phyloP scores from a whole-genome alignment of 2,797 vertebrate species.

The Arnoldichthys spilopterus region DNA sequence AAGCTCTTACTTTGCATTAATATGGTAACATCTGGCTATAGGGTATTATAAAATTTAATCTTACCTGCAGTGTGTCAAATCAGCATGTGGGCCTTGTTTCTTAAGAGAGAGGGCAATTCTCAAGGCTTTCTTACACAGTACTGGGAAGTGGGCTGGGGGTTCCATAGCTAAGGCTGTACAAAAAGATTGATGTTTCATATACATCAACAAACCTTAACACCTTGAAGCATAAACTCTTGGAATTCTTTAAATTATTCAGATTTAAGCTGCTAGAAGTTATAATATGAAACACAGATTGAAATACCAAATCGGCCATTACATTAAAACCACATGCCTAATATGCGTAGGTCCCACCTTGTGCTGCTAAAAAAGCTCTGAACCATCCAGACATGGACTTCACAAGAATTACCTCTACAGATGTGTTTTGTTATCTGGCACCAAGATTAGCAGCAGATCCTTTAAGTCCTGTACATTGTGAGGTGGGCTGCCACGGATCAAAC shows the following conservation, averaged over 20 bases:
- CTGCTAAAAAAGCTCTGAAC: no score
- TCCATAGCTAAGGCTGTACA: slow-evolving; percentile 88
- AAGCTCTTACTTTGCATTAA: no score
- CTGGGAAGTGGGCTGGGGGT: slow-evolving; percentile 85
- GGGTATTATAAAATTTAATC: slow-evolving; percentile 22
- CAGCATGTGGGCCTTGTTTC: slow-evolving; percentile 76
- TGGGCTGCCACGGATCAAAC: no score
- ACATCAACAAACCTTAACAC: background rate
- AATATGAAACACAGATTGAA: background rate
- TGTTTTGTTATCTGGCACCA: no score
- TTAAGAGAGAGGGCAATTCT: slow-evolving; percentile 81
- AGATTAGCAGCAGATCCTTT: no score
- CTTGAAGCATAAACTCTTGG: background rate
- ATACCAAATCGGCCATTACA: no score
- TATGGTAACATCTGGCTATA: slow-evolving; percentile 8
- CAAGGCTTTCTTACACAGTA: slow-evolving; percentile 87
- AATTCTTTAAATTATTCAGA: background rate
- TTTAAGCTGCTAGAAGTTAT: background rate
- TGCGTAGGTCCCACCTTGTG: no score
- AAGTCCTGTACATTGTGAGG: no score
- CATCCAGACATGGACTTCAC: no score
- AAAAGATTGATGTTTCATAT: slow-evolving; percentile 9
- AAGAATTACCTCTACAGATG: no score
- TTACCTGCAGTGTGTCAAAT: slow-evolving; percentile 85
- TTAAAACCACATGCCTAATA: no score